Conservation (phyloP, 1,140 invertebrate genomes). For the Musca domestica region DNA sequence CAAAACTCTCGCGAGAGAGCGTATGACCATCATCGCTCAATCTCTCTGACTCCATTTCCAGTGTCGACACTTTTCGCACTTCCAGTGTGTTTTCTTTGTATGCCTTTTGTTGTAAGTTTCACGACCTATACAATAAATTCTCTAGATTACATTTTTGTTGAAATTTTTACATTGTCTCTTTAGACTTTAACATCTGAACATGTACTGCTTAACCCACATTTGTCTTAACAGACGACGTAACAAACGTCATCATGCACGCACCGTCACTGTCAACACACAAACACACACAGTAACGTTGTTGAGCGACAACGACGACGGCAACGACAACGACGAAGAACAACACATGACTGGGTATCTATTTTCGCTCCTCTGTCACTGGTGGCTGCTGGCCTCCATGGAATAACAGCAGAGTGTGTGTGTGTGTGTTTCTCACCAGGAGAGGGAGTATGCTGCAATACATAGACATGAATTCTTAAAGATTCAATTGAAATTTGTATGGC, state of each 20-base stretch:
- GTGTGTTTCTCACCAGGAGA: no score
- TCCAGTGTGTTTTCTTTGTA: not conserved
- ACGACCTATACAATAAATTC: slow-evolving; percentile 22
- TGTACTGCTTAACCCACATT: slow-evolving; percentile 15
- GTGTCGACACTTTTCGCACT: not conserved
- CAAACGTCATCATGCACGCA: no score
- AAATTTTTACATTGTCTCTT: slow-evolving; percentile 14
- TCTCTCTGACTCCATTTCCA: not conserved
- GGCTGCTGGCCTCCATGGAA: no score
- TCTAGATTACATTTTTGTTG: not conserved
- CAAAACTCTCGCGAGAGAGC: not conserved
- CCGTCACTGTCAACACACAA: not conserved
- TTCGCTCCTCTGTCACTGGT: no score
- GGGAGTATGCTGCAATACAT: no score
- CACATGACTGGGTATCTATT: no score
- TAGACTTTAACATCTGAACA: slow-evolving; percentile 16
- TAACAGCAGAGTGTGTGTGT: no score
- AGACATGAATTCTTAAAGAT: no score
- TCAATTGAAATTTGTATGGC: no score
- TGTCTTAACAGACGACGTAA: not conserved
- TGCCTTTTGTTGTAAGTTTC: not conserved
- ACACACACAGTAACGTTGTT: not conserved
- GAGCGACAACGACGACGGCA: not conserved
- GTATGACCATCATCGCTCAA: no score
- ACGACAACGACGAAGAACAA: not conserved